These are phyloP conservation scores for Triplophysa yarkandensis DNA, from an alignment of 2,797 vertebrate species.

Conservation along the genomic window DNA sequence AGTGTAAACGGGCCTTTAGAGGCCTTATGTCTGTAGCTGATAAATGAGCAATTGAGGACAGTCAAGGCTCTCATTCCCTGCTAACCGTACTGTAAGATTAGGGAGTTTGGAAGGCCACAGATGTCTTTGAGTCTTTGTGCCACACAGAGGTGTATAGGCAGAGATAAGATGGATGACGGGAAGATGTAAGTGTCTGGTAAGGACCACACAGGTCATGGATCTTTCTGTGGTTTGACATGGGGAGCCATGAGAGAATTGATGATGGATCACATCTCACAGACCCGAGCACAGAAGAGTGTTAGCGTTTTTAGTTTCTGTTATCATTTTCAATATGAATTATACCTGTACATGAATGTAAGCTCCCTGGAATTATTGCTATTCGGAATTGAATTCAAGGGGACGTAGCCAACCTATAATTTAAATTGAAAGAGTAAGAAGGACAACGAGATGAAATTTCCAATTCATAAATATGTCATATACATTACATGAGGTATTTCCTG, in stretches of 20 bases:
- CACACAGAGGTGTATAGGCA: neutral
- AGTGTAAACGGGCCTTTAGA: neutral
- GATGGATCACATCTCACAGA: conserved; percentile 6
- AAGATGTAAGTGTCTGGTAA: conserved; percentile 24
- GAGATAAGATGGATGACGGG: conserved; percentile 21
- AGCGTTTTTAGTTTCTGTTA: neutral
- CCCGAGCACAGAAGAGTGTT: neutral
- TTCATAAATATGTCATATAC: neutral
- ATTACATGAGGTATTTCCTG: neutral
- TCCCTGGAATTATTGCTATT: neutral
- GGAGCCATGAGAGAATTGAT: neutral
- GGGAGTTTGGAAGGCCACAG: conserved; percentile 6
- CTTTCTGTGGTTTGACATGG: neutral
- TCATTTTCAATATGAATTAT: conserved; percentile 1
- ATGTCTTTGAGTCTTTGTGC: neutral
- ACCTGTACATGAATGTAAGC: neutral
- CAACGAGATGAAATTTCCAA: neutral
- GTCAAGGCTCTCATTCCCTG: neutral
- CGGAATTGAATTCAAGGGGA: neutral
- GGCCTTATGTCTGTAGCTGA: neutral
- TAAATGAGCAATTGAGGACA: conserved; percentile 18
- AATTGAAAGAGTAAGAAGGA: neutral
- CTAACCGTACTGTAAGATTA: conserved; percentile 1
- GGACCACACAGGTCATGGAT: conserved; percentile 11
- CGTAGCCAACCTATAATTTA: neutral